Base-by-base conservation (phyloP, 2,888 invertebrate genomes). In the Drosophila kokeensis region DNA sequence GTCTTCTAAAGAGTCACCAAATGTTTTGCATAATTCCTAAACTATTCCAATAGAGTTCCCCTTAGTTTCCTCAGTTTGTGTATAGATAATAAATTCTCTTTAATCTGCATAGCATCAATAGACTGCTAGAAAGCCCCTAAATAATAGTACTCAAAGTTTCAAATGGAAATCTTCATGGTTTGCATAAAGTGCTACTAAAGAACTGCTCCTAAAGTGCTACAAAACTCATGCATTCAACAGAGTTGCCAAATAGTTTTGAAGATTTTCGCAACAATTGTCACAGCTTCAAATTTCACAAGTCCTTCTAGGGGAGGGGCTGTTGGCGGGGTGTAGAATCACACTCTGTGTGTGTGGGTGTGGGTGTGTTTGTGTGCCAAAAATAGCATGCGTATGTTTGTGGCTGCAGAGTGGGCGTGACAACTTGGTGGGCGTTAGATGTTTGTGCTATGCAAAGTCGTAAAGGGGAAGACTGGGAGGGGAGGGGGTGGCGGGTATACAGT, bases 361-460 rank as follows among this genome's bases (percentile, higher is more conserved):
- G 54, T 52, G 59, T 42, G 36, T 27, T 27, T 15, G 42, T 30
- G n/a, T 24, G 70, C 74, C 70, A 74, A 58, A 78, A 69, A 74
- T 78, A 78, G 64, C 40, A 53, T 78, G 78, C 73, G 69, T 73
- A 60, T 60, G 54, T 34, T 50, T 13, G 60, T 30, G 61, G 10
- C 29, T 63, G 52, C 34, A 32, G 52, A 32, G 76, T 57, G 61
- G 57, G 54, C 13, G 53, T 58, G 58, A 52, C 59, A 13, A 32
- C 18, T 15, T 34, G 8, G 4, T 49, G 61, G 62, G 59, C 62
- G 62, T 57, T 27, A 36, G 55, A 45, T 55, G n/a, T 38, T 24
- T 64, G 32, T 36, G 21, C 61, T 49, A 60, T 59, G 52, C 18
- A 54, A 60, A 62, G 32, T 57, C 53, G 45, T 62, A 30, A 61